Evolutionary conservation across 2,797 vertebrate species (phyloP).

Genomic region (Tangara arthus): DNA sequence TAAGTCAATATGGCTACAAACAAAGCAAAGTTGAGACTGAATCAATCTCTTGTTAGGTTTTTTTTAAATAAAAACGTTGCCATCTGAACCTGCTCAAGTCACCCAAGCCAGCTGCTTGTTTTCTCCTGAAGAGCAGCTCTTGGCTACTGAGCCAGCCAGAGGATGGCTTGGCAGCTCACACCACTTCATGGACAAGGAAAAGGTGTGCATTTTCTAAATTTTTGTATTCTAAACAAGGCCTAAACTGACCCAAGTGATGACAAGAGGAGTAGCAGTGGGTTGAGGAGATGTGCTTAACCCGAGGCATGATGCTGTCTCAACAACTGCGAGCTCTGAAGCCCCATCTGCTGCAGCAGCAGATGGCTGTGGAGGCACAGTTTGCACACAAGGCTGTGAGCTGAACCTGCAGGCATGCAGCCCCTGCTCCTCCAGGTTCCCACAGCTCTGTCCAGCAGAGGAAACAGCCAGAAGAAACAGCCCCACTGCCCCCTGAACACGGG

Average conservation of each 20-base stretch:
- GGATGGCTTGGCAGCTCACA: neutral
- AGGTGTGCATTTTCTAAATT: neutral
- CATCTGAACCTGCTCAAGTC: neutral
- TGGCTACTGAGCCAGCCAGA: neutral
- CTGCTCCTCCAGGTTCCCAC: neutral
- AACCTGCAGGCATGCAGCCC: neutral
- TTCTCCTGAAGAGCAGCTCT: neutral
- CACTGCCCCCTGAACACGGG: neutral
- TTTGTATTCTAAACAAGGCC: neutral
- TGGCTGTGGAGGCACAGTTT: neutral
- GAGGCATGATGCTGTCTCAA: rapidly evolving
- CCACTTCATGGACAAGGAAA: neutral
- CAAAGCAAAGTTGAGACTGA: neutral
- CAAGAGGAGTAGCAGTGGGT: neutral
- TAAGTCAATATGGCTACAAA: neutral
- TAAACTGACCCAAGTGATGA: neutral
- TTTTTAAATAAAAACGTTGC: neutral
- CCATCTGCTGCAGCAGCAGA: neutral
- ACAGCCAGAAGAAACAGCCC: no score
- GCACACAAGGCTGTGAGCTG: neutral
- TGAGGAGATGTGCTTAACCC: neutral
- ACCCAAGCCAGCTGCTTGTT: neutral
- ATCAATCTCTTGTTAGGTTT: neutral
- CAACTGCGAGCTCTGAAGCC: rapidly evolving
- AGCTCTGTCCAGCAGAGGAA: neutral